Evolutionary conservation across 2,113 vertebrate genomes (phyloP), one percentile per base, ranked within the genome.

Genomic region (Cardinalis cardinalis): DNA sequence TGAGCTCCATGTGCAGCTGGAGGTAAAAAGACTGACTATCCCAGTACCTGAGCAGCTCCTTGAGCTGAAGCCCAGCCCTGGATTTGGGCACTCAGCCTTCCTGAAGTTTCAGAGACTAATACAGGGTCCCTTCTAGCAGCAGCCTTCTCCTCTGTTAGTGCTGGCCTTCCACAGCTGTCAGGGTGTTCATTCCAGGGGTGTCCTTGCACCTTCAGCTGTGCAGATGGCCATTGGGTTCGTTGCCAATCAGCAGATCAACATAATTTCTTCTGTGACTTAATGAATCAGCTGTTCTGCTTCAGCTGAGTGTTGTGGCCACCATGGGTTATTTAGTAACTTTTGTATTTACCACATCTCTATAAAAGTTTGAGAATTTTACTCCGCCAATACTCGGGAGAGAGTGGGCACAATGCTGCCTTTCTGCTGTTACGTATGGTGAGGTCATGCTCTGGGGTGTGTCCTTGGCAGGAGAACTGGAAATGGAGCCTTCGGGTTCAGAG

Each of bases 371-470:
- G 65, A 31, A 32, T 65, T 75, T 64, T 32, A 46, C 29, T 51
- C 34, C 89, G 44, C 21, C 46, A 24, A 19, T 28, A 69, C 7
- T 61, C 20, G 4, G 7, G 16, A 75, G n/a, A 63, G 34, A 66
- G 40, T 41, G 36, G 18, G 13, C 31, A 63, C 69, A 93, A 6
- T 5, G n/a, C 48, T 49, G 24, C 38, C 43, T 61, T 89, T 53
- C 44, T 69, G 46, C 52, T 26, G 3, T 48, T 36, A 44, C 21
- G 17, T 11, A 72, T 0, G 0, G 48, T 16, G 1, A 85, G 14
- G 36, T 43, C 1, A 3, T 25, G 40, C 31, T 40, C 40, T 52
- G 68, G 68, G 43, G 4, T 28, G 18, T 18, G 24, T 60, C 40
- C 38, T 55, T 59, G 71, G 34, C 59, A 65, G 41, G 11, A 82